Percentiles rank a stretch among this genome's conserved stretches.
phyloP scores from a whole-genome alignment of 1,140 invertebrate genomes.

The Drosophila saltans region DNA sequence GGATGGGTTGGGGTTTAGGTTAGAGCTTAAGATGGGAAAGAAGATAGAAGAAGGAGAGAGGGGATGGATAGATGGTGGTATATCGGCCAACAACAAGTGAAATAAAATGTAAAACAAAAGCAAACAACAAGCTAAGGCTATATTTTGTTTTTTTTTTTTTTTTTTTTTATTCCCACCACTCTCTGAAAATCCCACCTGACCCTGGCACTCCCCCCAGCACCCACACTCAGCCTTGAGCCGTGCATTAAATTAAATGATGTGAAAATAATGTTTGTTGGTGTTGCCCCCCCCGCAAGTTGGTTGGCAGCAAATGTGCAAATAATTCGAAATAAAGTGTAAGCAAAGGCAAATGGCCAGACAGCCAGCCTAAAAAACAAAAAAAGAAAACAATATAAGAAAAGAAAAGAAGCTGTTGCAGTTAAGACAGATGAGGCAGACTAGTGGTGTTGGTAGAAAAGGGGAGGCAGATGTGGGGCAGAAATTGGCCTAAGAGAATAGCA shows the following conservation, averaged over 20 bases:
- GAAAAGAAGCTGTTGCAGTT: slow-evolving; percentile 17
- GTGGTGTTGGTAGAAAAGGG: not conserved
- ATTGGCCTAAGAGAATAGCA: slow-evolving; percentile 29
- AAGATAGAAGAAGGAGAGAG: no score
- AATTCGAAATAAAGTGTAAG: slow-evolving; percentile 74
- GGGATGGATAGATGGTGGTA: not conserved
- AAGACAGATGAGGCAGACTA: slow-evolving; percentile 14
- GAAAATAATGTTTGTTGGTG: slow-evolving; percentile 72
- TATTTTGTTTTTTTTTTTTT: slow-evolving; percentile 44
- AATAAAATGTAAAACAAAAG: slow-evolving; percentile 76
- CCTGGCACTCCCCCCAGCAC: not conserved
- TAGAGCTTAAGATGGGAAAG: not conserved
- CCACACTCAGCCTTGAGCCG: slow-evolving; percentile 38
- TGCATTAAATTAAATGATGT: slow-evolving; percentile 78
- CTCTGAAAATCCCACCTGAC: slow-evolving; percentile 16
- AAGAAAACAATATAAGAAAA: no score
- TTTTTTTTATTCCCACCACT: slow-evolving; percentile 16
- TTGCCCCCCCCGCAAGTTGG: slow-evolving; percentile 27
- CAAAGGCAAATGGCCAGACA: slow-evolving; percentile 50
- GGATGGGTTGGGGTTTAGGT: not conserved
- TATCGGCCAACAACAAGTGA: slow-evolving; percentile 64
- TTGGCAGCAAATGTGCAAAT: slow-evolving; percentile 70
- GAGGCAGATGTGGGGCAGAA: slow-evolving; percentile 19
- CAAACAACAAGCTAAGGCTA: slow-evolving; percentile 63
- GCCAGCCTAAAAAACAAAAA: not conserved